Evolutionary conservation across 1,140 invertebrate species (phyloP), one percentile per base, ranked within the genome.

Genomic region (Polypedilum pembai): DNA sequence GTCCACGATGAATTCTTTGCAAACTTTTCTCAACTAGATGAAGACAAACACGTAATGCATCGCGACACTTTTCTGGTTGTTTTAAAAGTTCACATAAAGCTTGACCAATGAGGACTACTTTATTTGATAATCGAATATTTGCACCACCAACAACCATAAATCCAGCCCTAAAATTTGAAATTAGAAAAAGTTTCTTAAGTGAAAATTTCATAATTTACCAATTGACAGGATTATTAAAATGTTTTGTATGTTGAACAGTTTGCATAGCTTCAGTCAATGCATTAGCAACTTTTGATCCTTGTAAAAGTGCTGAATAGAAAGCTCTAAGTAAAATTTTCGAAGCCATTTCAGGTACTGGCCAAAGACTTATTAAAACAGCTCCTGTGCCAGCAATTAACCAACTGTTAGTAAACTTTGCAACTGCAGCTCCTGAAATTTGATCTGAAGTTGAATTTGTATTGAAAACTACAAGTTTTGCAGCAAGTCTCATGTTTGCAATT

Each of bases 221-320:
- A 83, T 98, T 97, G 33, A 93, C 91, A 7, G 96, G 95, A 84
- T 98, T 95, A 10, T 94, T 93, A 84, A 97, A 97, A 80, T 97
- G 95, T 82, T 95, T 94, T 0, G 94, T 96, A 78, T 95, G 93
- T 76, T 96, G 94, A 0, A 98, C 94, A 0, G 94, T 96, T 79
- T 95, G 92, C 90, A 96, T 96, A 0, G 94, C 95, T 81, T 96
- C 94, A 3, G 92, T 90, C 3, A 98, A 81, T 3, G 95, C 95
- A 80, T 87, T 86, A 0, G 90, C 90, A 0, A 90, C 89, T 77
- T 89, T 84, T 40, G 89, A 89, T 18, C 91, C 91, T 83, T 97
- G 95, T 12, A 98, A 83, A 75, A 98, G 84, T 0, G 94, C 92
- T 5, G 94, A 95, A 80, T 98, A 98, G 77, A 98, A 91, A 2